Base-by-base conservation (phyloP, 2,797 vertebrate genomes). In the Lagodon rhomboides region DNA sequence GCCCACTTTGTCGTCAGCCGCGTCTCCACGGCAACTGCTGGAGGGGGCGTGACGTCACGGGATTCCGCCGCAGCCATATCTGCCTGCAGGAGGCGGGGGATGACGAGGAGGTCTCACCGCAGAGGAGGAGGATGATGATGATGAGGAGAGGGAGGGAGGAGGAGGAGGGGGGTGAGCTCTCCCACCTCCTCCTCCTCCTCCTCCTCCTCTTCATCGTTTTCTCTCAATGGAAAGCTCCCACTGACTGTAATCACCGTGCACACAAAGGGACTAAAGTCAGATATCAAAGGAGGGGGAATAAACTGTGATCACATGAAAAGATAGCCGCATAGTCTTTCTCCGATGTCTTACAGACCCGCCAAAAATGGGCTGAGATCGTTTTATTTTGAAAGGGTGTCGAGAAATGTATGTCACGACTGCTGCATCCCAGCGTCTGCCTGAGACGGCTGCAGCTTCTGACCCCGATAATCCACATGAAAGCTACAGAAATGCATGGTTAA, bases 31-130 rank as follows among this genome's bases (percentile, higher is more conserved):
- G 88, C 84, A 93, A 94, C 93, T 11, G 25, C 30, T 2, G 25
- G 47, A 43, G 59, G 47, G 59, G 59, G 58, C 61, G 82, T 94
- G 94, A 96, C 89, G 92, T 94, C 92, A 93, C 90, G 94, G 94
- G 90, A 95, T 94, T 94, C 94, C 94, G 73, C 84, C 49, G 86
- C 87, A 85, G 70, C 79, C 68, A 47, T 46, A 68, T 44, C 64
- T 60, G 80, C 67, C 84, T 81, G 78, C 27, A 86, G 85, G 68
- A 83, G 85, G 82, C 55, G 73, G 63, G 16, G 51, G 60, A 77
- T 74, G 81, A 86, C 53, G 75, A 67, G 49, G 75, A 79, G 60
- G 34, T 70, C 51, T 44, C 72, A 63, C 66, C 44, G 85, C 84
- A 80, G 85, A 65, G 71, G 75, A 56, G 71, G 81, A 66, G 38